Evolutionary conservation across 2,797 vertebrate species (phyloP).

Genomic region (Phrynocephalus guinanensis): DNA sequence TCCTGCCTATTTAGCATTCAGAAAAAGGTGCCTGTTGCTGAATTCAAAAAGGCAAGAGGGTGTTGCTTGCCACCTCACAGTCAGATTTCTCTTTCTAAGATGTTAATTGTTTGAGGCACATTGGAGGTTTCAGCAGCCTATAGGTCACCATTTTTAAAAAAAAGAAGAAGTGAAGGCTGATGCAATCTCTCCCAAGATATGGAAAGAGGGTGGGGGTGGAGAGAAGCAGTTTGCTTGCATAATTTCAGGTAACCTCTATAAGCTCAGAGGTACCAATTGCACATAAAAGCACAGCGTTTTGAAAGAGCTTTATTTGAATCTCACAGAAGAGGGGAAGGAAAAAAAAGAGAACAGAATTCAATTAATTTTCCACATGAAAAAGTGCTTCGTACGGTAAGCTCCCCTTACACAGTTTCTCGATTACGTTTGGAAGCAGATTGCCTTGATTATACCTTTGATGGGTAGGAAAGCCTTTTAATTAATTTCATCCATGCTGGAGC

Average conservation of each 20-base stretch:
- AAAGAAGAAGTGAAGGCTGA: slow-evolving; percentile 28
- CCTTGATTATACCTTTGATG: slow-evolving; percentile 77
- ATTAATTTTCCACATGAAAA: slow-evolving; percentile 80
- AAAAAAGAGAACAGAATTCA: slow-evolving; percentile 67
- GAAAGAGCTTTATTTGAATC: slow-evolving; percentile 70
- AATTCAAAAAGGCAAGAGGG: slow-evolving; percentile 39
- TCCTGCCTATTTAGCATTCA: slow-evolving; percentile 18
- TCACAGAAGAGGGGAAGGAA: slow-evolving; percentile 62
- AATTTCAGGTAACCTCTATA: slow-evolving; percentile 65
- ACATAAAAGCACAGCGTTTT: slow-evolving; percentile 61
- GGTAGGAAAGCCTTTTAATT: slow-evolving; percentile 77
- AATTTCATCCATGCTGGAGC: slow-evolving; percentile 71
- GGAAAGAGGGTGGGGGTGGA: no score
- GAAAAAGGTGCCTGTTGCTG: slow-evolving; percentile 42
- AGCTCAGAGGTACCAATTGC: slow-evolving; percentile 66
- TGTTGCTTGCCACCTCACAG: slow-evolving; percentile 28
- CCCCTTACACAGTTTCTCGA: slow-evolving; percentile 75
- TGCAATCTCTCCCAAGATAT: slow-evolving; percentile 53
- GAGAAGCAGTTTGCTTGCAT: slow-evolving; percentile 52
- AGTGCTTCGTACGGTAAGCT: slow-evolving; percentile 72
- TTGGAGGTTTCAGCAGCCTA: slow-evolving; percentile 36
- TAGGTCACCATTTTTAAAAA: slow-evolving; percentile 26
- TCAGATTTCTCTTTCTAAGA: slow-evolving; percentile 46
- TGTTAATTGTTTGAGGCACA: slow-evolving; percentile 53
- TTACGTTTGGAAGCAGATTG: slow-evolving; percentile 79